Evolutionary conservation across 2,113 vertebrate species (phyloP).

Genomic region (Odocoileus hemionus): DNA sequence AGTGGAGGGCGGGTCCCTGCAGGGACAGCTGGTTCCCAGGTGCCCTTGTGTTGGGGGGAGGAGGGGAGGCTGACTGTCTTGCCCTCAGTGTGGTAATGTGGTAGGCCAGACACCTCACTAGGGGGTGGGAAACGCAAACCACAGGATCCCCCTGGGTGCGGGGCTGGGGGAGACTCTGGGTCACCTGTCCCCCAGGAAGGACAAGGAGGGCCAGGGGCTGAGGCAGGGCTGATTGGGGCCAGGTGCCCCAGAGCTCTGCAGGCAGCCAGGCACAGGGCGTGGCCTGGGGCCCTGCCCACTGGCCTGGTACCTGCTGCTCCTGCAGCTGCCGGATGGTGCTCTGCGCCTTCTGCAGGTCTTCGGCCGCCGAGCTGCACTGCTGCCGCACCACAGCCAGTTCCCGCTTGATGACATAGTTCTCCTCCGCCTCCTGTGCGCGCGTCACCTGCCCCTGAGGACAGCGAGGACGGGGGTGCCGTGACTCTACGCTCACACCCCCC

Average conservation of each 20-base stretch:
- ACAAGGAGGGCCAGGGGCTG: background rate
- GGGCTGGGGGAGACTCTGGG: background rate
- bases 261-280: background rate
- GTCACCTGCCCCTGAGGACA: constrained; percentile 92
- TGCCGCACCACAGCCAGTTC: constrained; percentile 92
- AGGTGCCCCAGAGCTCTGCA: background rate
- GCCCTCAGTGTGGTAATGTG: background rate
- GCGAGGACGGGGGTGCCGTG: background rate
- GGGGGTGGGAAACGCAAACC: background rate
- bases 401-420: constrained; percentile 95
- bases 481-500: background rate
- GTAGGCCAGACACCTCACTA: background rate
- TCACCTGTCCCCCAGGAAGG: background rate
- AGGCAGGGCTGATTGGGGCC: background rate
- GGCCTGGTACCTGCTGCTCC: constrained; percentile 84
- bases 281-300: background rate
- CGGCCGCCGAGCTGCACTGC: constrained; percentile 86
- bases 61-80: background rate
- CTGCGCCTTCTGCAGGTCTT: constrained; percentile 90
- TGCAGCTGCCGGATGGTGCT: constrained; percentile 91
- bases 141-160: no score
- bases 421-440: constrained; percentile 93
- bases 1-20: background rate
- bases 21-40: background rate
- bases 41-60: background rate